Percentiles rank a stretch among this genome's conserved stretches.
These are phyloP conservation scores for Hozukius guyotensis DNA, from an alignment of 2,797 vertebrate species.

Conservation along the genomic window DNA sequence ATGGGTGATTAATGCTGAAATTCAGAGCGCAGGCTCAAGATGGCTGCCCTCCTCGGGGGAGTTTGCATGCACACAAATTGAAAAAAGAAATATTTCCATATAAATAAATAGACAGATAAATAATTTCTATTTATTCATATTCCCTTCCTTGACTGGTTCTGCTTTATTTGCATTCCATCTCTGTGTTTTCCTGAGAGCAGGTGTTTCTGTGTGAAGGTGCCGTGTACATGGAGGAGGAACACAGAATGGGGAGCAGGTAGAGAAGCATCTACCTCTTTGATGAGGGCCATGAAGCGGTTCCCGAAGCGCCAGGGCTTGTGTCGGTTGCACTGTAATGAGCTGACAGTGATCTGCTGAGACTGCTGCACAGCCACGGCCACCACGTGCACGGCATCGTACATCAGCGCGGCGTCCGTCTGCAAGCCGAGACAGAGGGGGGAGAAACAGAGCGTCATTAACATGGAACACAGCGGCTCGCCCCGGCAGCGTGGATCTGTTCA, in stretches of 20 bases:
- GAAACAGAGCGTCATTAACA: slow-evolving; percentile 30
- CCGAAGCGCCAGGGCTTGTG: slow-evolving; percentile 99
- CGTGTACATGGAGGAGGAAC: slow-evolving; percentile 9
- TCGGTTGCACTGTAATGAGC: slow-evolving; percentile 95
- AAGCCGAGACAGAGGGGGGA: slow-evolving; percentile 40
- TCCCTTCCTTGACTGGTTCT: background rate
- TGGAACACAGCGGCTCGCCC: background rate
- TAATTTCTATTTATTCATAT: slow-evolving; percentile 33
- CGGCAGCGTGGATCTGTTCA: background rate
- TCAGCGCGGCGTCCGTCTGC: slow-evolving; percentile 95
- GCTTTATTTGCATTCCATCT: slow-evolving; percentile 46
- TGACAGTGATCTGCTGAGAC: slow-evolving; percentile 98
- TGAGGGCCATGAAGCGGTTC: slow-evolving; percentile 95
- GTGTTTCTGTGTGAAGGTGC: slow-evolving; percentile 34
- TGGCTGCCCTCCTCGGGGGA: slow-evolving; percentile 10
- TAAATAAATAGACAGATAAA: slow-evolving; percentile 49
- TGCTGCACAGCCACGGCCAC: slow-evolving; percentile 97
- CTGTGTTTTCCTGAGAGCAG: slow-evolving; percentile 16
- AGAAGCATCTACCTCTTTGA: slow-evolving; percentile 90
- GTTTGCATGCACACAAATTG: background rate
- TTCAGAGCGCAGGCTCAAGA: slow-evolving; percentile 32
- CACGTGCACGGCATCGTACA: slow-evolving; percentile 98
- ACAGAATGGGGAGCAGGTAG: slow-evolving; percentile 23
- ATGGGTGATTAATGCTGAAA: slow-evolving; percentile 38
- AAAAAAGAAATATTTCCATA: slow-evolving; percentile 31